These are phyloP conservation scores for Florisuga fusca DNA, from an alignment of 2,797 vertebrate species.

Conservation along the genomic window DNA sequence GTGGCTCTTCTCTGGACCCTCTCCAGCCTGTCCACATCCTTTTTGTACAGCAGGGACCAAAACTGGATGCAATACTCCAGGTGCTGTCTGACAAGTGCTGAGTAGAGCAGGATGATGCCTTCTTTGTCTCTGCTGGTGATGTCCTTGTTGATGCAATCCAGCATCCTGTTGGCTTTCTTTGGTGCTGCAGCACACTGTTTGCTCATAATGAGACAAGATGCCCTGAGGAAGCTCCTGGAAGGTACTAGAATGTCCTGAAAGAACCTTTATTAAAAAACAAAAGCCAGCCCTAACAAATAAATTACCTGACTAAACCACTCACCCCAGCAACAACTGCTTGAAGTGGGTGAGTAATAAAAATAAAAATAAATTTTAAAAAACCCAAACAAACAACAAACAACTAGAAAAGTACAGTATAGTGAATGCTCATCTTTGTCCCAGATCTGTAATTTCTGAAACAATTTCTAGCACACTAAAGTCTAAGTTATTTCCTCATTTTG, in stretches of 20 bases:
- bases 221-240: not conserved
- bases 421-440: not conserved
- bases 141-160: too few relatives aligned
- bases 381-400: accelerated
- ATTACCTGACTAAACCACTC: not conserved
- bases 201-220: too few relatives aligned
- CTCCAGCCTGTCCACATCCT: too few relatives aligned
- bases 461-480: not conserved
- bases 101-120: too few relatives aligned
- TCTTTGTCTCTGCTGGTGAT: too few relatives aligned
- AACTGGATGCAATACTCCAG: too few relatives aligned
- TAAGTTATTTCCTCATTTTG: not conserved
- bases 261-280: not conserved
- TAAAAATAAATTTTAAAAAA: not conserved
- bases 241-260: not conserved
- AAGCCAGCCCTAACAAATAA: not conserved
- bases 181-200: too few relatives aligned
- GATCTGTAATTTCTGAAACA: not conserved
- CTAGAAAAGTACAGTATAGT: not conserved
- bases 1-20: too few relatives aligned
- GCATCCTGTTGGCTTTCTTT: too few relatives aligned
- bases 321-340: not conserved
- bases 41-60: too few relatives aligned
- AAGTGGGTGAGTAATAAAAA: not conserved
- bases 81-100: too few relatives aligned